A percentile compares a stretch with the other conserved stretches of the same genome.
These are phyloP conservation scores for Cheilinus undulatus DNA, from an alignment of 2,113 vertebrate species.

Conservation along the genomic window DNA sequence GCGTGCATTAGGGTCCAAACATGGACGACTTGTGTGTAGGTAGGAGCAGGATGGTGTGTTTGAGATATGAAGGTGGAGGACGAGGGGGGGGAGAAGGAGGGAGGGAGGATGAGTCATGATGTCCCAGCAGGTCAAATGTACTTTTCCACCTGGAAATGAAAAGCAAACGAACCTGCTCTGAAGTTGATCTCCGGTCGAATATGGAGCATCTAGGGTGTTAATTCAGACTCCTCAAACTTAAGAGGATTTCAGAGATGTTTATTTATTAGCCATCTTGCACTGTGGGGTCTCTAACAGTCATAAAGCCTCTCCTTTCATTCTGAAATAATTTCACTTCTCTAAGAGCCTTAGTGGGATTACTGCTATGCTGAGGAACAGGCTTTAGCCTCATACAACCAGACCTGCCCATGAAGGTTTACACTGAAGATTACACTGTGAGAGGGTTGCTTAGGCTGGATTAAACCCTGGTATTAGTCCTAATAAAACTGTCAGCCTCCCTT, in stretches of 20 bases:
- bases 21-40: not conserved
- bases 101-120: slow-evolving; percentile 63
- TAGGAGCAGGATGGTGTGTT: slow-evolving; percentile 9
- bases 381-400: slow-evolving; percentile 73
- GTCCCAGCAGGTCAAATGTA: slow-evolving; percentile 54
- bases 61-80: slow-evolving; percentile 22
- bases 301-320: slow-evolving; percentile 74
- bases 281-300: slow-evolving; percentile 58
- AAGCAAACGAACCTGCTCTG: slow-evolving; percentile 9
- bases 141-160: slow-evolving; percentile 32
- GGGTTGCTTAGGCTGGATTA: slow-evolving; percentile 74
- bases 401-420: slow-evolving; percentile 77
- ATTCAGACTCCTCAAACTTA: slow-evolving; percentile 26
- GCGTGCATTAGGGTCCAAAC: slow-evolving; percentile 13
- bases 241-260: slow-evolving; percentile 74
- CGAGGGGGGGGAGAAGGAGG: not conserved
- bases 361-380: slow-evolving; percentile 72
- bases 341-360: slow-evolving; percentile 86
- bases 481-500: slow-evolving; percentile 73
- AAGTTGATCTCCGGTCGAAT: not conserved
- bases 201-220: not conserved
- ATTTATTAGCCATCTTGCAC: slow-evolving; percentile 70
- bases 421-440: slow-evolving; percentile 76
- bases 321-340: slow-evolving; percentile 77
- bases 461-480: slow-evolving; percentile 71